Conservation (phyloP, 2,888 invertebrate species). For the Eulithis prunata region DNA sequence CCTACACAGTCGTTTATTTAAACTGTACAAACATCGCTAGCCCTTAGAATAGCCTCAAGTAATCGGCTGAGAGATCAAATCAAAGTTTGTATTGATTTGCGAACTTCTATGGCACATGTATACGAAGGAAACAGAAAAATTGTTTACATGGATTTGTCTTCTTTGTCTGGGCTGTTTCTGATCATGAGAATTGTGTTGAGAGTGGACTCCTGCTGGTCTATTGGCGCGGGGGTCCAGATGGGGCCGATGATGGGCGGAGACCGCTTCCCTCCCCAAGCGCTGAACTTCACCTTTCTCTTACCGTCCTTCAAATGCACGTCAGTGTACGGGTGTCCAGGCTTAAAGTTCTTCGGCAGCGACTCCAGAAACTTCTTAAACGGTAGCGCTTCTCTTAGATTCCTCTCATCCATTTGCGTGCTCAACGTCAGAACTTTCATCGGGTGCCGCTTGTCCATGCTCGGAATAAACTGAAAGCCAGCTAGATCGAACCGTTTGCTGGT, state of each 20-base stretch:
- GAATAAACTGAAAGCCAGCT: slow-evolving; percentile 66
- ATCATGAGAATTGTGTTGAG: slow-evolving; percentile 67
- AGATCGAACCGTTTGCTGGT: slow-evolving; percentile 57
- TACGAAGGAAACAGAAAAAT: slow-evolving; percentile 38
- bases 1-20: slow-evolving; percentile 23
- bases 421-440: slow-evolving; percentile 69
- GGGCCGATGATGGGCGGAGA: slow-evolving; percentile 79
- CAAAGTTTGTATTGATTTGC: slow-evolving; percentile 32
- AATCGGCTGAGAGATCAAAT: slow-evolving; percentile 27
- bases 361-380: slow-evolving; percentile 69
- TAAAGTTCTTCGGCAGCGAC: slow-evolving; percentile 62
- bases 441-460: slow-evolving; percentile 64
- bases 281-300: slow-evolving; percentile 78
- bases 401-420: slow-evolving; percentile 59
- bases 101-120: slow-evolving; percentile 40
- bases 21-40: slow-evolving; percentile 31
- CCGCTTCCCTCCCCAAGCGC: slow-evolving; percentile 78
- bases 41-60: slow-evolving; percentile 28
- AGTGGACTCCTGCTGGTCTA: slow-evolving; percentile 62
- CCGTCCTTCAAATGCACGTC: slow-evolving; percentile 74
- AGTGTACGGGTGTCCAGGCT: slow-evolving; percentile 71
- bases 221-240: slow-evolving; percentile 71
- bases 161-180: slow-evolving; percentile 56
- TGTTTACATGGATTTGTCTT: slow-evolving; percentile 53
- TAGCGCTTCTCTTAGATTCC: slow-evolving; percentile 59